phyloP scores from a whole-genome alignment of 1,140 invertebrate species.

The Caenorhabditis brenneri region DNA sequence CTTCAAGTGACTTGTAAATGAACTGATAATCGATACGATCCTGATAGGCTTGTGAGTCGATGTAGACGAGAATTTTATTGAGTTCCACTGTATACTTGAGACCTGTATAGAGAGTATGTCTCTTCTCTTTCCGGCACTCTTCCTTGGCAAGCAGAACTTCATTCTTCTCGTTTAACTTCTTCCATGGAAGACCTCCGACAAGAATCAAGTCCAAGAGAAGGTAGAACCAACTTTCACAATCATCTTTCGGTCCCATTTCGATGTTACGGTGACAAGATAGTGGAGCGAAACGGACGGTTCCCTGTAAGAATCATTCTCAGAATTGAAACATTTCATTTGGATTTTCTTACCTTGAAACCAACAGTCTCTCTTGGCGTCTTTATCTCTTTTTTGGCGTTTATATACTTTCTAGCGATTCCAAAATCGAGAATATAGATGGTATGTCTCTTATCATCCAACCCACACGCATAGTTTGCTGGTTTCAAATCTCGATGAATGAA shows the following conservation, averaged over 20 bases:
- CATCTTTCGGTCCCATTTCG: constrained; percentile 42
- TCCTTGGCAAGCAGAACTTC: constrained; percentile 25
- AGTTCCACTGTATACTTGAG: constrained; percentile 35
- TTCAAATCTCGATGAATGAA: constrained; percentile 58
- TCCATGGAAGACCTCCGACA: constrained; percentile 47
- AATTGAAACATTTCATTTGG: too few species aligned
- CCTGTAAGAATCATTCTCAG: constrained; percentile 48
- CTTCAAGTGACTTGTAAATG: constrained; percentile 41
- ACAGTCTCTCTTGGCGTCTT: constrained; percentile 54
- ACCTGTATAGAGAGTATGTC: constrained; percentile 8
- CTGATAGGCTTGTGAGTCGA: constrained; percentile 49
- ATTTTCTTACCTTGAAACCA: constrained; percentile 53
- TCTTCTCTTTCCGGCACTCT: constrained; percentile 35
- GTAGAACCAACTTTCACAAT: constrained; percentile 45
- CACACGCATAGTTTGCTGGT: constrained; percentile 58
- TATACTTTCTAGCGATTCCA: constrained; percentile 47
- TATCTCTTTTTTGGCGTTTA: constrained; percentile 54
- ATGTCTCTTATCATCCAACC: constrained; percentile 41
- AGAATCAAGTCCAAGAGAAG: constrained; percentile 42
- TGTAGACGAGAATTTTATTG: constrained; percentile 53
- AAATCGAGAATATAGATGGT: constrained; percentile 56
- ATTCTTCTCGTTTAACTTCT: neutral
- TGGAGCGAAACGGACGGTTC: constrained; percentile 48
- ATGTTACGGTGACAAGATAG: constrained; percentile 41
- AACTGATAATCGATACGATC: constrained; percentile 50